Percentiles rank a stretch among this genome's conserved stretches.
Evolutionary conservation across 2,888 invertebrate species (phyloP).

Genomic region (Labia minor): DNA sequence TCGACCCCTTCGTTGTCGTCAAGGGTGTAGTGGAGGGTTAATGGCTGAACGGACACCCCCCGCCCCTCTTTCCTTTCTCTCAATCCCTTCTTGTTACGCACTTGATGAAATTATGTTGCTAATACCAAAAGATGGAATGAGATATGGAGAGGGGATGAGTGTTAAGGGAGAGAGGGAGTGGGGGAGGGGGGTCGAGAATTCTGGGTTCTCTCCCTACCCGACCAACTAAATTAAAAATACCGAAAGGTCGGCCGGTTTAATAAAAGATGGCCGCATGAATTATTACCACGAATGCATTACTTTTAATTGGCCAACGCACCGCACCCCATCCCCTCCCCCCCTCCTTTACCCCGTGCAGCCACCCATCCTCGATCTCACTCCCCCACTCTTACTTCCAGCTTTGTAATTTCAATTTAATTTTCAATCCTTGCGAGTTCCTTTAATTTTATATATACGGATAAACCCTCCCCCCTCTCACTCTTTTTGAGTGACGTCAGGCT

Average conservation of each 20-base stretch:
- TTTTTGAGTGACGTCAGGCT: background rate
- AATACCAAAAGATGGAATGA: background rate
- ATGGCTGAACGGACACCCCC: background rate
- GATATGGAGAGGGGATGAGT: too few species aligned
- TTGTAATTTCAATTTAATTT: constrained; percentile 8
- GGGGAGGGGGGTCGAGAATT: too few species aligned
- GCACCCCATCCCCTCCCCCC: constrained; percentile 18
- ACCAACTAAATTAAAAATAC: constrained; percentile 7
- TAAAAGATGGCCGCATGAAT: constrained; percentile 13
- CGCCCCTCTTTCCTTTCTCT: too few species aligned
- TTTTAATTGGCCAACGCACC: constrained; percentile 14
- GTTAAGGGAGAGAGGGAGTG: too few species aligned
- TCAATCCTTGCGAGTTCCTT: constrained; percentile 5
- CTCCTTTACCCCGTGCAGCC: constrained; percentile 13
- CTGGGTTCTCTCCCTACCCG: background rate
- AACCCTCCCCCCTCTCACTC: background rate
- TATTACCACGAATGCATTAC: constrained; percentile 7
- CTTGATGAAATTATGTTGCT: constrained; percentile 13
- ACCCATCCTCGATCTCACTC: constrained; percentile 15
- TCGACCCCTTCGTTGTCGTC: background rate
- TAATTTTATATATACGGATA: constrained; percentile 5
- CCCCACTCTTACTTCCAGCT: constrained; percentile 13
- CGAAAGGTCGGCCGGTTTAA: constrained; percentile 13
- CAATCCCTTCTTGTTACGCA: constrained; percentile 13
- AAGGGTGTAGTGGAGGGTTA: background rate